Evolutionary conservation across 2,888 invertebrate species (phyloP), one percentile per base, ranked within the genome.

Genomic region (Gryllus longicercus): DNA sequence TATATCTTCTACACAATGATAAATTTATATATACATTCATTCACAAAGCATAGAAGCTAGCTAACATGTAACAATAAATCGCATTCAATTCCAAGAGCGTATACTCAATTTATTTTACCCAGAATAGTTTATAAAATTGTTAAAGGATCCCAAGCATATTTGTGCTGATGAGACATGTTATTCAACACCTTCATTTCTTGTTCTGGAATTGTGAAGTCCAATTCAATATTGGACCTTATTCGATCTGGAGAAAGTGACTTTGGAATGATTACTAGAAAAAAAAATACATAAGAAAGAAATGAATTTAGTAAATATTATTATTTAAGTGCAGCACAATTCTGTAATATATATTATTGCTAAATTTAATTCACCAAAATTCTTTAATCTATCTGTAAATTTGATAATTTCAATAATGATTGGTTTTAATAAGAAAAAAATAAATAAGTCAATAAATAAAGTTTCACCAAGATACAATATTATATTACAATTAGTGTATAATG

Each of bases 141-240:
- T 63, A 87, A 86, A 5, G 92, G 91, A 86, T 92, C 88, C 91
- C 91, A 92, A 78, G 90, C 88, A 84, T 89, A 91, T 11, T 86
- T 86, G 21, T 86, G 85, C 25, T 74, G 74, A 63, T 74, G 18
- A 8, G 50, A 50, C 25, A 91, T 85, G 81, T 85, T 87, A 81
- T 87, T 88, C 79, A 92, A 86, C 49, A 82, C 83, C 78, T 86
- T 85, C 88, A 93, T 90, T 82, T 91, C 89, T 21, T 88, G 86
- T 12, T 88, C 86, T 1, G 89, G 85, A 74, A 94, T 88, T 2
- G 84, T 85, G 84, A 93, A 93, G 84, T 92, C 87, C 11, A 93
- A 84, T 49, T 89, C 84, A 74, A 91, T 88, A 84, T 93, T 93
- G 80, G 90, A 88, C 81, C 86, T 86, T 49, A 94, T 91, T 80